Percentiles rank a stretch among this genome's conserved stretches.
Evolutionary conservation across 2,888 invertebrate genomes (phyloP).

Genomic region (Elysia crispata): DNA sequence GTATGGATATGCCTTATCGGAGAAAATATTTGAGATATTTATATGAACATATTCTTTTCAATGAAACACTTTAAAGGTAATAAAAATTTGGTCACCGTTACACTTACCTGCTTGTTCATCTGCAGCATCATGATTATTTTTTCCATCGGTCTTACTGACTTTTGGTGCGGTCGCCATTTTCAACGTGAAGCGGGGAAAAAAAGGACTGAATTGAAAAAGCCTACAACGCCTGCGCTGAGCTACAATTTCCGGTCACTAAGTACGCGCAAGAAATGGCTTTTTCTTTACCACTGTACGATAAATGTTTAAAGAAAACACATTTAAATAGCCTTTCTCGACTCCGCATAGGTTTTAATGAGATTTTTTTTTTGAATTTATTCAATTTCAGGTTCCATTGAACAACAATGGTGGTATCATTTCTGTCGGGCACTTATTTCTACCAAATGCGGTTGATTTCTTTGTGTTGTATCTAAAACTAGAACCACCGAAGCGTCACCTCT

Average conservation of each 20-base stretch:
- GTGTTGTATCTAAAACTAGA: neutral
- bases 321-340: no score
- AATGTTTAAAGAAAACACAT: no score
- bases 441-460: constrained; percentile 41
- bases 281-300: neutral
- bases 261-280: constrained; percentile 39
- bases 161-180: constrained; percentile 77
- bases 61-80: no score
- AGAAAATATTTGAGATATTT: no score
- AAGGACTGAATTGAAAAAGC: constrained; percentile 39
- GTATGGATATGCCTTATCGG: no score
- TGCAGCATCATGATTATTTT: constrained; percentile 75
- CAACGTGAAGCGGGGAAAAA: constrained; percentile 63
- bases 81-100: no score
- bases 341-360: no score
- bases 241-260: constrained; percentile 49
- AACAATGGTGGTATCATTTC: constrained; percentile 40
- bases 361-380: neutral
- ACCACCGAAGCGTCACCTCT: neutral
- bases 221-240: constrained; percentile 57
- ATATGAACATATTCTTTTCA: no score
- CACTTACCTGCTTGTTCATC: constrained; percentile 75
- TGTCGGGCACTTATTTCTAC: constrained; percentile 44
- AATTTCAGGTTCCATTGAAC: neutral
- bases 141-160: constrained; percentile 74